Conservation (phyloP, 2,113 vertebrate species). For the Archocentrus centrarchus region DNA sequence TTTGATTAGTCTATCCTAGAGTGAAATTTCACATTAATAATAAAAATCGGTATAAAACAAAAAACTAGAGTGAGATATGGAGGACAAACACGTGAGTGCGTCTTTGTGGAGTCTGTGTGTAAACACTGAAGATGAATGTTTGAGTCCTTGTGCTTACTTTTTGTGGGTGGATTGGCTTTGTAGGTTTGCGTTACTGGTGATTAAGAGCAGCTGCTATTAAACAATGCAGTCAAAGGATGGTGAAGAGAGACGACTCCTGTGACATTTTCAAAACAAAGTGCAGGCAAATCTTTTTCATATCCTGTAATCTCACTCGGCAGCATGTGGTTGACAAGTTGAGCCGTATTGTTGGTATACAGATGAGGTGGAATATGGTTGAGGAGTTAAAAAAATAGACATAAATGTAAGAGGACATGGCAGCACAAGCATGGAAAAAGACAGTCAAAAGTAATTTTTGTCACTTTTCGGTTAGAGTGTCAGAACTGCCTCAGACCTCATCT, state of each 20-base stretch:
- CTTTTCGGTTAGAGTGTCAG: slow-evolving; percentile 1
- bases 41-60: background rate
- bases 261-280: slow-evolving; percentile 65
- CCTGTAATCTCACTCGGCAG: slow-evolving; percentile 8
- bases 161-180: background rate
- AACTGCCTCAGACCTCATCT: slow-evolving; percentile 23
- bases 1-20: background rate
- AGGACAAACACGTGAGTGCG: background rate
- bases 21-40: background rate
- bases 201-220: slow-evolving; percentile 35
- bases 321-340: background rate
- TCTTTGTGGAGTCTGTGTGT: background rate
- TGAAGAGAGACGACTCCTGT: background rate
- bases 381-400: background rate
- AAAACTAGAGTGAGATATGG: background rate
- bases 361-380: background rate
- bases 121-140: background rate
- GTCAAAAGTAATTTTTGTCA: slow-evolving; percentile 16
- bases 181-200: slow-evolving; percentile 20
- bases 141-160: background rate
- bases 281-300: slow-evolving; percentile 47
- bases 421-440: background rate
- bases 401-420: slow-evolving; percentile 3
- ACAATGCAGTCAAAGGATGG: slow-evolving; percentile 34
- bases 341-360: background rate